These are phyloP conservation scores for Platichthys stellatus DNA, from an alignment of 2,113 vertebrate genomes.

Conservation along the genomic window DNA sequence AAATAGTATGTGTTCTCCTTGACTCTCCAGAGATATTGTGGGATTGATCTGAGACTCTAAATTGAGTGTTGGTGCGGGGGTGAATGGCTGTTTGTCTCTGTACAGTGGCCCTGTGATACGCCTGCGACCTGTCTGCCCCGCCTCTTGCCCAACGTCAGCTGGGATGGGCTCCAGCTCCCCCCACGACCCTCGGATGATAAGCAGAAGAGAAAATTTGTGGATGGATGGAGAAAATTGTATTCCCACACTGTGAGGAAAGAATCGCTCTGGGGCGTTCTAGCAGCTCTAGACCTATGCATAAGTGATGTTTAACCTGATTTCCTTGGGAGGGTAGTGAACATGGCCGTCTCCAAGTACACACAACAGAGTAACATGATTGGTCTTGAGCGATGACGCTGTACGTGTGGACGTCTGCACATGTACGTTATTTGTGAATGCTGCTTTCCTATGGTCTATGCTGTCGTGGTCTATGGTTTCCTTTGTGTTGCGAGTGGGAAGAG, in stretches of 20 bases:
- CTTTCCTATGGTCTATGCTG: neutral
- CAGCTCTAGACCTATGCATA: neutral
- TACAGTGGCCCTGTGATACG: too few relatives aligned
- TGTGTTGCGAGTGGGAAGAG: constrained; percentile 12
- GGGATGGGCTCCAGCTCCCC: too few relatives aligned
- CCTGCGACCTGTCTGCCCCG: neutral
- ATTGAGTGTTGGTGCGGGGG: too few relatives aligned
- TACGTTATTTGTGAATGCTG: neutral
- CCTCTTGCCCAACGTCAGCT: neutral
- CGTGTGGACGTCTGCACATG: neutral
- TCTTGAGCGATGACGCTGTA: constrained; percentile 8
- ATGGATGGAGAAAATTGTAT: neutral
- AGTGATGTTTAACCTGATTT: constrained; percentile 1
- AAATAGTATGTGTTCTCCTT: too few relatives aligned
- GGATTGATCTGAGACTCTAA: too few relatives aligned
- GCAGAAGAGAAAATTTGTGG: neutral
- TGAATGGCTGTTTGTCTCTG: too few relatives aligned
- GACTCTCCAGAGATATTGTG: too few relatives aligned
- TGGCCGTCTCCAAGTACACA: neutral
- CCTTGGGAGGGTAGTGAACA: neutral
- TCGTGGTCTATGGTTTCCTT: neutral
- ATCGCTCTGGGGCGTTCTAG: neutral
- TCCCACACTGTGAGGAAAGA: neutral
- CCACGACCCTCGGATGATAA: neutral
- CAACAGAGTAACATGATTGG: constrained; percentile 16